A percentile compares a stretch with the other conserved stretches of the same genome.
Conservation (phyloP, 1,140 invertebrate species). For the Apolygus lucorum region DNA sequence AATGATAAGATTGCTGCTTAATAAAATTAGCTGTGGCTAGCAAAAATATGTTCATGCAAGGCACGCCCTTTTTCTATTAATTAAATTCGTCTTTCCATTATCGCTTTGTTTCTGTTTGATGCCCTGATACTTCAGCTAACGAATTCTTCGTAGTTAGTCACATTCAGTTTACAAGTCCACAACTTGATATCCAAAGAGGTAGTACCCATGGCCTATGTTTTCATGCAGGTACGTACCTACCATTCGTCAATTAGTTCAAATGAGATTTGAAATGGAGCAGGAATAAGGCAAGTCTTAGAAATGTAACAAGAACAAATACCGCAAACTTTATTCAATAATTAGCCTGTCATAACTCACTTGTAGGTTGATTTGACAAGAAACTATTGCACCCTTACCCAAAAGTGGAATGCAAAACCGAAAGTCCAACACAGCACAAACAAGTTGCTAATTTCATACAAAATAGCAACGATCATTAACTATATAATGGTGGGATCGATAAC, state of each 20-base stretch:
- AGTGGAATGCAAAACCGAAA: background rate
- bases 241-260: too few species aligned
- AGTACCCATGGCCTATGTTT: too few species aligned
- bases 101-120: too few species aligned
- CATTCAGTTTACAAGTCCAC: too few species aligned
- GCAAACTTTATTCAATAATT: background rate
- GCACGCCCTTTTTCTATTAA: conserved; percentile 3
- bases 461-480: background rate
- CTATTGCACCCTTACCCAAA: background rate
- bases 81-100: conserved; percentile 8
- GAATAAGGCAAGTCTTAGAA: too few species aligned
- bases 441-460: background rate
- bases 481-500: background rate
- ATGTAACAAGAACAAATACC: too few species aligned
- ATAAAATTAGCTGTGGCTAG: conserved; percentile 2
- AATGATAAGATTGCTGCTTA: background rate
- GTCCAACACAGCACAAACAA: background rate
- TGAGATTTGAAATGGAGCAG: too few species aligned
- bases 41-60: background rate
- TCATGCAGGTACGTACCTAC: too few species aligned
- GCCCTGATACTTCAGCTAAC: too few species aligned
- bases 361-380: background rate
- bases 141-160: too few species aligned
- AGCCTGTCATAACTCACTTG: background rate
- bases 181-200: too few species aligned